A percentile compares a stretch with the other conserved stretches of the same genome.
These are phyloP conservation scores for Ceratitis capitata DNA, from an alignment of 1,140 invertebrate species.

Conservation along the genomic window DNA sequence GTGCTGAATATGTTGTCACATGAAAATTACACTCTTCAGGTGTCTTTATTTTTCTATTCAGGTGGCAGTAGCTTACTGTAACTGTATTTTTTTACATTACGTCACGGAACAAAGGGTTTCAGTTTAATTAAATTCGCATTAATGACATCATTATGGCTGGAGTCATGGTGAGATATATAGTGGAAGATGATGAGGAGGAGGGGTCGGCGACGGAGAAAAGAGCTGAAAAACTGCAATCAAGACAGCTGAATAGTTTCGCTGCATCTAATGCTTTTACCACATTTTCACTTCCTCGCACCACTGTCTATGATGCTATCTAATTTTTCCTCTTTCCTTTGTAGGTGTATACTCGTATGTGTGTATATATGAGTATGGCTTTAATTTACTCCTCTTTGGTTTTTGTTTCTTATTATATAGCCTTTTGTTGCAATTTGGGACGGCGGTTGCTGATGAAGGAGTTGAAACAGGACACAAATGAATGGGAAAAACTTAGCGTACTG, in stretches of 20 bases:
- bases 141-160: constrained; percentile 24
- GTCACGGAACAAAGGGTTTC: constrained; percentile 16
- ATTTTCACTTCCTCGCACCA: background rate
- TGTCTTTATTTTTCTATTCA: background rate
- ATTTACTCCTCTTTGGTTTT: constrained; percentile 4
- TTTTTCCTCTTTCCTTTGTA: background rate
- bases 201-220: background rate
- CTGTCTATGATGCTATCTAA: background rate
- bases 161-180: background rate
- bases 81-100: background rate
- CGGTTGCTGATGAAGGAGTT: background rate
- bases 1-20: background rate
- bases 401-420: too few relatives aligned
- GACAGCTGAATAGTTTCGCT: background rate
- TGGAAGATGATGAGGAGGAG: background rate
- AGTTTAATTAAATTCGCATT: constrained; percentile 27
- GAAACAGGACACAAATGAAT: background rate
- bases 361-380: background rate
- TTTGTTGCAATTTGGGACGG: constrained; percentile 10
- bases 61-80: background rate
- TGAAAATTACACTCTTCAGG: background rate
- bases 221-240: constrained; percentile 19
- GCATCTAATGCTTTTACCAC: background rate
- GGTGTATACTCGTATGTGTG: too few relatives aligned
- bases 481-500: background rate